A percentile compares a stretch with the other conserved stretches of the same genome.
Evolutionary conservation across 2,888 invertebrate species (phyloP).

Genomic region (Eumerus sabulonum): DNA sequence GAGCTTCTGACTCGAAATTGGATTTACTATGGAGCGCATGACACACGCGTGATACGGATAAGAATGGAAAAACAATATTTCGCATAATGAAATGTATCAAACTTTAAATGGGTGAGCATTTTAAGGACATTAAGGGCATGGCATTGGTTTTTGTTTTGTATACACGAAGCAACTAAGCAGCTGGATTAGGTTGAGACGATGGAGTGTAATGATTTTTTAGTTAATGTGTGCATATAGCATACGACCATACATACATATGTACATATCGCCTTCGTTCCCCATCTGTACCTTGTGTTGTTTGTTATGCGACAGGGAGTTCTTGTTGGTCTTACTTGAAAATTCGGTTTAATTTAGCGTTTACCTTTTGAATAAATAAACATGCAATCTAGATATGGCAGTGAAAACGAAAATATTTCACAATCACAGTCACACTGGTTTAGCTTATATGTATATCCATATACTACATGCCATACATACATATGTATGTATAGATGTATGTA

Average conservation of each 20-base stretch:
- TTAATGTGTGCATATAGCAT: conserved; percentile 33
- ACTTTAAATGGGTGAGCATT: conserved; percentile 57
- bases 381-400: too few relatives aligned
- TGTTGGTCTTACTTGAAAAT: conserved; percentile 13
- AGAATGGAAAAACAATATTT: conserved; percentile 58
- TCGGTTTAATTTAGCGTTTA: conserved; percentile 51
- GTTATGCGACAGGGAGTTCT: background rate
- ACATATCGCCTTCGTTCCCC: too few relatives aligned
- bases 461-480: too few relatives aligned
- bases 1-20: conserved; percentile 57
- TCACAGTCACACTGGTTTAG: too few relatives aligned
- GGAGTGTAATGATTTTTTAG: conserved; percentile 62
- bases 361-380: conserved; percentile 56
- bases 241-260: background rate
- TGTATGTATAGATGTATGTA: too few relatives aligned
- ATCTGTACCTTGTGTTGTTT: too few relatives aligned
- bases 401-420: too few relatives aligned
- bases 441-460: too few relatives aligned
- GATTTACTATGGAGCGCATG: conserved; percentile 50
- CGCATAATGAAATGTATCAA: conserved; percentile 66
- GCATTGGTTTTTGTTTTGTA: too few relatives aligned
- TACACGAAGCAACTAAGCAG: too few relatives aligned
- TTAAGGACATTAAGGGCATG: conserved; percentile 29
- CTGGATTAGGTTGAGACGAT: background rate
- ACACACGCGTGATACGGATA: conserved; percentile 10